Percentiles rank a stretch among this genome's conserved stretches.
phyloP scores from a whole-genome alignment of 1,140 invertebrate genomes.

The Olivierus martensii region DNA sequence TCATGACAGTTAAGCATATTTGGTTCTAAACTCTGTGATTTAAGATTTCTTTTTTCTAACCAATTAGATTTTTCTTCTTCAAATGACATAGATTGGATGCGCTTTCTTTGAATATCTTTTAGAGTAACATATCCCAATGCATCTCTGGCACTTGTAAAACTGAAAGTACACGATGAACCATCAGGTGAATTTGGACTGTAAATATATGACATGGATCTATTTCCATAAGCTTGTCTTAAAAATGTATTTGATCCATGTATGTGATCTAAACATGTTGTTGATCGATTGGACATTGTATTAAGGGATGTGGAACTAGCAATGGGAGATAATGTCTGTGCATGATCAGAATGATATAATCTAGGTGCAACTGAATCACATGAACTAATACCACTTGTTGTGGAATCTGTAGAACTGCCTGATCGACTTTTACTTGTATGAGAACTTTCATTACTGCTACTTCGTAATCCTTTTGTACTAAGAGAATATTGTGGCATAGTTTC shows the following conservation, averaged over 20 bases:
- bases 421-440: conserved; percentile 28
- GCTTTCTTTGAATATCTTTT: conserved; percentile 49
- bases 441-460: conserved; percentile 27
- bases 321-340: conserved; percentile 54
- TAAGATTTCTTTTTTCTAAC: conserved; percentile 7
- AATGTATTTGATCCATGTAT: no score
- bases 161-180: conserved; percentile 2
- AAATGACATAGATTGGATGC: conserved; percentile 26
- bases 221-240: conserved; percentile 3
- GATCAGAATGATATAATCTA: conserved; percentile 19
- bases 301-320: conserved; percentile 51
- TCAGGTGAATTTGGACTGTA: conserved; percentile 13
- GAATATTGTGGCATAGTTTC: background rate
- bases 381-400: conserved; percentile 54
- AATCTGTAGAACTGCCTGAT: conserved; percentile 46
- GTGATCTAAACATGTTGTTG: background rate
- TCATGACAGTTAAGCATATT: background rate
- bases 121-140: conserved; percentile 65
- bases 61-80: conserved; percentile 1
- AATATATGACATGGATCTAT: background rate
- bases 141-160: conserved; percentile 27
- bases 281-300: conserved; percentile 7
- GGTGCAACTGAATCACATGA: conserved; percentile 22
- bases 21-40: conserved; percentile 15
- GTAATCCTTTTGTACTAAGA: conserved; percentile 9